A percentile compares a stretch with the other conserved stretches of the same genome.
Evolutionary conservation across 2,888 invertebrate species (phyloP).

Genomic region (Sicus ferrugineus): DNA sequence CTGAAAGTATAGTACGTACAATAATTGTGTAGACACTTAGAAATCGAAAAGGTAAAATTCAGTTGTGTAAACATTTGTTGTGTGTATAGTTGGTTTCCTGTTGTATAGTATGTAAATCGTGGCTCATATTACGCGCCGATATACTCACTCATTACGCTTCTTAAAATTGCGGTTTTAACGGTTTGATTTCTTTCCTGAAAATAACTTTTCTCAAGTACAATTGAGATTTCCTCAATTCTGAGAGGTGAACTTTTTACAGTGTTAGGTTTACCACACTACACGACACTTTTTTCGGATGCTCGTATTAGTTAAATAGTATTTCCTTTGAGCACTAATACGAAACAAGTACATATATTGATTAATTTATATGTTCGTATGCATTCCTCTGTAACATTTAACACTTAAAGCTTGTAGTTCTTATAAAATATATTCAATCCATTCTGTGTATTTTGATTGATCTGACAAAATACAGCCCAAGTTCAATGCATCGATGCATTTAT

Average conservation of each 20-base stretch:
- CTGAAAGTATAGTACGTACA: constrained; percentile 19
- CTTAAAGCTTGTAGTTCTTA: constrained; percentile 15
- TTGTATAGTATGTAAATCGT: constrained; percentile 27
- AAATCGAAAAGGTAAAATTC: constrained; percentile 57
- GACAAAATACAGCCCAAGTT: background rate
- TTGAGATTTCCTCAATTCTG: background rate
- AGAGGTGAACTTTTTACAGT: too few relatives aligned
- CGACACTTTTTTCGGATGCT: too few relatives aligned
- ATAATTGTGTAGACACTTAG: constrained; percentile 54
- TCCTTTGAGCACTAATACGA: too few relatives aligned
- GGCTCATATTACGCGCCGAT: constrained; percentile 10
- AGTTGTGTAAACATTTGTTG: constrained; percentile 25
- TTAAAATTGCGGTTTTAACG: constrained; percentile 16
- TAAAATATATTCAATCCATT: background rate
- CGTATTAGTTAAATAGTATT: too few relatives aligned
- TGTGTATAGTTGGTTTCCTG: constrained; percentile 22
- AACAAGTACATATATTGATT: constrained; percentile 28
- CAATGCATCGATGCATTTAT: background rate
- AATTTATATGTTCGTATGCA: constrained; percentile 34
- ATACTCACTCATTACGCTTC: background rate
- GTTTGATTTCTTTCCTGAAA: constrained; percentile 27
- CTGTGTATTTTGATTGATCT: constrained; percentile 4
- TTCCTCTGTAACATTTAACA: constrained; percentile 23
- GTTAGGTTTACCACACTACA: too few relatives aligned
- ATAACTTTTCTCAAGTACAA: constrained; percentile 26